Conservation (phyloP, 2,888 invertebrate genomes). For the Notodonta dromedarius region DNA sequence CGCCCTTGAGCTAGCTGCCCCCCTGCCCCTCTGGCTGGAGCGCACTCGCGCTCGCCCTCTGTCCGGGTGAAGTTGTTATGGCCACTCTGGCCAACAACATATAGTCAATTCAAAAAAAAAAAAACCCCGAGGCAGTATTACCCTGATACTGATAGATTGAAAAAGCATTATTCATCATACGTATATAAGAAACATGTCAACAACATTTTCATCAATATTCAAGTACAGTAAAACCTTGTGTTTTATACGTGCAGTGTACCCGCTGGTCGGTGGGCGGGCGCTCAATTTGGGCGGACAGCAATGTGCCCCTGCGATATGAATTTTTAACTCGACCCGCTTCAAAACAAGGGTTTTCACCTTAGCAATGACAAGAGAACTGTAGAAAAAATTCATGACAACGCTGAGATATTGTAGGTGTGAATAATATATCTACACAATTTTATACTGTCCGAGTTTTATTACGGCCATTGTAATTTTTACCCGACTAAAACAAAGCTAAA, state of each 20-base stretch:
- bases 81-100: too few relatives aligned
- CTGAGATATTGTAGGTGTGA: neutral
- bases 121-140: too few relatives aligned
- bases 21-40: too few relatives aligned
- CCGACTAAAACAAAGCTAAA: too few relatives aligned
- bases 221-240: too few relatives aligned
- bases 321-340: slow-evolving; percentile 27
- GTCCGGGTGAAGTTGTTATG: too few relatives aligned
- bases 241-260: neutral
- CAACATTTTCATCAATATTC: neutral
- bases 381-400: slow-evolving; percentile 8
- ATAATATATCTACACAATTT: neutral
- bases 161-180: too few relatives aligned
- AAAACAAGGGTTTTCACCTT: slow-evolving; percentile 13
- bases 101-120: too few relatives aligned
- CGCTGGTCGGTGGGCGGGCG: slow-evolving; percentile 7
- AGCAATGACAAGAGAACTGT: slow-evolving; percentile 20
- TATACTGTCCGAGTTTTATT: neutral
- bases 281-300: slow-evolving; percentile 30
- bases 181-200: neutral
- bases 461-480: too few relatives aligned
- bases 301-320: slow-evolving; percentile 28
- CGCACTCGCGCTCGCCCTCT: too few relatives aligned
- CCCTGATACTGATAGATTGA: too few relatives aligned
- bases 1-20: too few relatives aligned